Percentiles rank a stretch among this genome's conserved stretches.
Conservation (phyloP, 2,113 vertebrate genomes). For the Cheilinus undulatus region DNA sequence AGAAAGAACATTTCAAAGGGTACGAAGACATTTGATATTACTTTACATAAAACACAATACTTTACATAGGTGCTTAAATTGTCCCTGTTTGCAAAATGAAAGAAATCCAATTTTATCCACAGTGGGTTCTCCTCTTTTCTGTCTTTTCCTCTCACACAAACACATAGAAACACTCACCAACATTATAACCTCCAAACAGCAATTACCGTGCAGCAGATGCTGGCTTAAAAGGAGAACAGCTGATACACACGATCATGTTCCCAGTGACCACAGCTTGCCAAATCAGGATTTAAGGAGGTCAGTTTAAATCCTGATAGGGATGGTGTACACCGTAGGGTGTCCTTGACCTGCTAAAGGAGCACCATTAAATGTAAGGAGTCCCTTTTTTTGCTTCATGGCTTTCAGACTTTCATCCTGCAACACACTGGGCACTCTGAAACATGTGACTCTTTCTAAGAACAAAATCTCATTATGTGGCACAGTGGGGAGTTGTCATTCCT, state of each 20-base stretch:
- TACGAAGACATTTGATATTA: slow-evolving; percentile 14
- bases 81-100: slow-evolving; percentile 40
- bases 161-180: slow-evolving; percentile 9
- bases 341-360: slow-evolving; percentile 8
- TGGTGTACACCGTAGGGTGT: background rate
- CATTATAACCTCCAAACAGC: slow-evolving; percentile 38
- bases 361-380: background rate
- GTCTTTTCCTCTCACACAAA: background rate
- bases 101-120: slow-evolving; percentile 36
- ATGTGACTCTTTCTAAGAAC: slow-evolving; percentile 14
- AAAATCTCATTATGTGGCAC: slow-evolving; percentile 60
- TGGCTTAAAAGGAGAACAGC: slow-evolving; percentile 49
- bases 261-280: slow-evolving; percentile 6
- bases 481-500: slow-evolving; percentile 30
- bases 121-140: slow-evolving; percentile 1
- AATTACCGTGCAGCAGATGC: slow-evolving; percentile 59
- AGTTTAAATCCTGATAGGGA: background rate
- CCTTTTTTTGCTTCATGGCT: background rate
- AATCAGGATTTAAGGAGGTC: slow-evolving; percentile 21
- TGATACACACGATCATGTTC: slow-evolving; percentile 35
- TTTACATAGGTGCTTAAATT: slow-evolving; percentile 36
- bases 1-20: slow-evolving; percentile 1
- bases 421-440: slow-evolving; percentile 7
- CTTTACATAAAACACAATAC: slow-evolving; percentile 37
- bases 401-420: slow-evolving; percentile 23